A percentile compares a stretch with the other conserved stretches of the same genome.
Evolutionary conservation across 92 coral and sea anemone species (phyloP).

Genomic region (Zoanthus sansibaricus): DNA sequence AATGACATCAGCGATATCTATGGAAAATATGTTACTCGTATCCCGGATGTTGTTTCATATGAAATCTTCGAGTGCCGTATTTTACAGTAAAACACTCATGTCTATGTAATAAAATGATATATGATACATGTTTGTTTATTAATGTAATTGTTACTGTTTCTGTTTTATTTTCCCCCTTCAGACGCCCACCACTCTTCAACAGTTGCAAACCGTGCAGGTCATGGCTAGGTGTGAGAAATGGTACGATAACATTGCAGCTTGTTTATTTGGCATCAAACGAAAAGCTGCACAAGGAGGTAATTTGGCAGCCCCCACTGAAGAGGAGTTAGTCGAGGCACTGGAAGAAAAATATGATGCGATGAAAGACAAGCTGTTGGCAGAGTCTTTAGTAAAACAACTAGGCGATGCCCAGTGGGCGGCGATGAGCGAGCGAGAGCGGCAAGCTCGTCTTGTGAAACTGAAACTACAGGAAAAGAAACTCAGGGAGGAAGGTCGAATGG

Average conservation of each 20-base stretch:
- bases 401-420: slow-evolving; percentile 97
- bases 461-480: slow-evolving; percentile 90
- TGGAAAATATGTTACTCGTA: no score
- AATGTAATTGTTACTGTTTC: no score
- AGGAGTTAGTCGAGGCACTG: slow-evolving; percentile 94
- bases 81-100: no score
- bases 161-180: slow-evolving; percentile 11
- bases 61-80: no score
- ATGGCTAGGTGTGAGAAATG: slow-evolving; percentile 92
- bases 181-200: slow-evolving; percentile 82
- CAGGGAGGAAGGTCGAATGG: slow-evolving; percentile 91
- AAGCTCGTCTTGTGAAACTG: slow-evolving; percentile 82
- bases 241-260: slow-evolving; percentile 96
- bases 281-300: slow-evolving; percentile 64
- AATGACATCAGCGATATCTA: no score
- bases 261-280: slow-evolving; percentile 87
- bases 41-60: no score
- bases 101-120: no score
- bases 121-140: no score
- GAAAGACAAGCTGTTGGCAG: slow-evolving; percentile 92
- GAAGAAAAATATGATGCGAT: slow-evolving; percentile 97
- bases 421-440: slow-evolving; percentile 90
- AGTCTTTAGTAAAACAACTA: slow-evolving; percentile 93
- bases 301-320: slow-evolving; percentile 78
- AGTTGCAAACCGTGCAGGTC: slow-evolving; percentile 88